Base-by-base conservation (phyloP, 2,113 vertebrate genomes). In the Erythrolamprus reginae region DNA sequence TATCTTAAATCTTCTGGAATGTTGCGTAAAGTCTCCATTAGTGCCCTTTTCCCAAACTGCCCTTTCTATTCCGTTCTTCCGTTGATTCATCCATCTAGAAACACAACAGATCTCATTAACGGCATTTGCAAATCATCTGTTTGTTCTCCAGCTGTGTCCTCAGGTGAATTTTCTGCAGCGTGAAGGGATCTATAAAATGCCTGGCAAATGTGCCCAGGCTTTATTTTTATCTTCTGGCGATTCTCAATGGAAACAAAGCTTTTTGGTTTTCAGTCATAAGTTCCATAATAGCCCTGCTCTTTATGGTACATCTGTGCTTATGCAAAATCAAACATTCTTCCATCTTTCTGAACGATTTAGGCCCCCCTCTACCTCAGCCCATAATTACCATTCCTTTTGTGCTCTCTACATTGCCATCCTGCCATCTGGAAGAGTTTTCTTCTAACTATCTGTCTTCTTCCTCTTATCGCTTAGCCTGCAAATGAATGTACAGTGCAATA, bases 371-470 rank as follows among this genome's bases (percentile, higher is more conserved):
- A 19, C 38, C 58, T 28, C 55, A 24, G 50, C 55, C 82, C n/a
- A 82, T 70, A 88, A 90, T 90, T 85, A 88, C 56, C 89, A 88
- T 82, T 92, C 82, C 89, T 89, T 82, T 88, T 90, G 89, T 90
- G 91, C 86, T 88, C 89, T 55, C 8, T 58, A 65, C 88, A 87
- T 82, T 87, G 84, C 88, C 6, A n/a, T 50, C 82, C 47, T 88
- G 89, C 92, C 92, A 90, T 90, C 92, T 92, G 92, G 82, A 92
- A 86, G 82, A 84, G 89, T 58, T 28, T 88, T 84, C 83, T 77
- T 86, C 28, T 88, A 56, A 48, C 56, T 82, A 84, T 70, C 82
- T 85, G 38, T 88, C 82, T 92, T 87, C 38, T 86, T 90, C 56
- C 83, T 82, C 8, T 53, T 47, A 21, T 48, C 70, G 86, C 56